Percentiles rank a stretch among this genome's conserved stretches.
Evolutionary conservation across 2,113 vertebrate species (phyloP).

Genomic region (Silurus glanis): DNA sequence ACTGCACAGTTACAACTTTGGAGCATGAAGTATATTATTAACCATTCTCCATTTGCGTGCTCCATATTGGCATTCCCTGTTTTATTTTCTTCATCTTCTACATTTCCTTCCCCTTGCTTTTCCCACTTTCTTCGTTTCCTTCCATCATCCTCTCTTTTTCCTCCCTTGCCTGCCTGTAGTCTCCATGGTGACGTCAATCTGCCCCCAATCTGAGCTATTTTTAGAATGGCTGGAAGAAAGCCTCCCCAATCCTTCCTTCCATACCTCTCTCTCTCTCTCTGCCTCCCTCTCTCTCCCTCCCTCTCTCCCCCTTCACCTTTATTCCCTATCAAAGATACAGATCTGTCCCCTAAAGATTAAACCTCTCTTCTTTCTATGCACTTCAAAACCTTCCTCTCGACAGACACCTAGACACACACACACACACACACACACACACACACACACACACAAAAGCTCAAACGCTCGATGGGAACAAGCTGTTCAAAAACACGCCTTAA

Average conservation of each 20-base stretch:
- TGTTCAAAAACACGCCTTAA: slow-evolving; percentile 21
- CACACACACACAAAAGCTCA: slow-evolving; percentile 19
- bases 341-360: slow-evolving; percentile 51
- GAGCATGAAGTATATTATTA: background rate
- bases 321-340: slow-evolving; percentile 40
- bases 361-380: slow-evolving; percentile 19
- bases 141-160: slow-evolving; percentile 20
- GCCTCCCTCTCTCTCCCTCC: background rate
- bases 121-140: slow-evolving; percentile 24
- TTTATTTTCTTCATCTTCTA: background rate
- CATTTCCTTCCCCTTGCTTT: slow-evolving; percentile 7
- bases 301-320: slow-evolving; percentile 14
- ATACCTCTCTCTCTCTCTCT: slow-evolving; percentile 3
- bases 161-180: slow-evolving; percentile 40
- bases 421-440: slow-evolving; percentile 15
- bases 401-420: slow-evolving; percentile 2
- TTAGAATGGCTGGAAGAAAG: slow-evolving; percentile 53
- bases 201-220: slow-evolving; percentile 51
- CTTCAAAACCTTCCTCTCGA: slow-evolving; percentile 38
- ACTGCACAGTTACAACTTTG: background rate
- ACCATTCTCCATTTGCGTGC: background rate
- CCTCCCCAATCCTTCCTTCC: slow-evolving; percentile 37
- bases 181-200: slow-evolving; percentile 57
- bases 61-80: background rate
- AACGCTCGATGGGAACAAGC: slow-evolving; percentile 10